phyloP scores from a whole-genome alignment of 2,797 vertebrate genomes.

The Sandelia bainsii region DNA sequence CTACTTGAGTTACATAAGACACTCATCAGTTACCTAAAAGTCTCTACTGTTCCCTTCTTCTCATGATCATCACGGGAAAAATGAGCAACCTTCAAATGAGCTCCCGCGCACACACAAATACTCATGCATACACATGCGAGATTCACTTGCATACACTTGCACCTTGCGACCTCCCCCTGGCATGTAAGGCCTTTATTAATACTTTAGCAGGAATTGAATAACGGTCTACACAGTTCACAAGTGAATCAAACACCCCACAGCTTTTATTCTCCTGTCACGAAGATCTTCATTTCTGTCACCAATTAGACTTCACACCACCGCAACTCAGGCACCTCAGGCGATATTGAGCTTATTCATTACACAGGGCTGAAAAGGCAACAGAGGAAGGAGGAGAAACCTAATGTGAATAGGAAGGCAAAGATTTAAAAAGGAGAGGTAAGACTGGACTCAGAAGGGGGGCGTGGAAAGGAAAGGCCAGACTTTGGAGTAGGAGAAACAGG shows the following conservation, averaged over 20 bases:
- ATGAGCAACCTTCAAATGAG: slow-evolving; percentile 67
- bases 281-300: slow-evolving; percentile 57
- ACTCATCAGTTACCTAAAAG: slow-evolving; percentile 60
- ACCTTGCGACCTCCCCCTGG: slow-evolving; percentile 71
- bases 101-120: slow-evolving; percentile 33
- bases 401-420: slow-evolving; percentile 44
- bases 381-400: slow-evolving; percentile 31
- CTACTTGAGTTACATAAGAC: slow-evolving; percentile 52
- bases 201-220: slow-evolving; percentile 86
- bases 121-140: slow-evolving; percentile 24
- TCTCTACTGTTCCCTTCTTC: slow-evolving; percentile 40
- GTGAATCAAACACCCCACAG: slow-evolving; percentile 77
- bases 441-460: slow-evolving; percentile 12
- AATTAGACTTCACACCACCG: slow-evolving; percentile 51
- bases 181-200: slow-evolving; percentile 84
- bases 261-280: slow-evolving; percentile 77
- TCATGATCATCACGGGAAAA: slow-evolving; percentile 61
- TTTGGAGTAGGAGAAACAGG: slow-evolving; percentile 68
- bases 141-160: slow-evolving; percentile 50
- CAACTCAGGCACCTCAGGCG: slow-evolving; percentile 58
- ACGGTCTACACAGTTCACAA: slow-evolving; percentile 74
- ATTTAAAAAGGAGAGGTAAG: slow-evolving; percentile 50
- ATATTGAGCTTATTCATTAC: slow-evolving; percentile 46
- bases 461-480: slow-evolving; percentile 47
- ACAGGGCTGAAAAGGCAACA: slow-evolving; percentile 27